Evolutionary conservation across 2,797 vertebrate genomes (phyloP).

Genomic region (Varecia variegata): DNA sequence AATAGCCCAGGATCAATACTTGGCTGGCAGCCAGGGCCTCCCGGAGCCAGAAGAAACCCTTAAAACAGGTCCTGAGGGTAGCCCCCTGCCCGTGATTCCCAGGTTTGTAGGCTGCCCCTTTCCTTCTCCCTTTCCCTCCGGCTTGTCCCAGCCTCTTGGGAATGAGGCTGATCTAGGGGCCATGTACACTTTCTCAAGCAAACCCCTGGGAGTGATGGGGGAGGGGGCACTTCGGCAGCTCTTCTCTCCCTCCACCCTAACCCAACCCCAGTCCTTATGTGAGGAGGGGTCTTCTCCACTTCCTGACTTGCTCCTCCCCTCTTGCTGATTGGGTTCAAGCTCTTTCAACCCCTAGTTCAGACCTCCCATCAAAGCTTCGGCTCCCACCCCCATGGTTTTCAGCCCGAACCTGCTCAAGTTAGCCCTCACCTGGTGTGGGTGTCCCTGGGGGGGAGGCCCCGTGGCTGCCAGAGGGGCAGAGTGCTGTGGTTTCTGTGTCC

Average conservation of each 20-base stretch:
- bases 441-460: conserved; percentile 64
- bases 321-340: conserved; percentile 4
- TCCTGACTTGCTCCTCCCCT: not conserved
- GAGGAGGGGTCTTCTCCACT: not conserved
- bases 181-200: not conserved
- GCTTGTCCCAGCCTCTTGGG: not conserved
- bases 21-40: conserved; percentile 54
- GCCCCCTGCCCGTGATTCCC: conserved; percentile 47
- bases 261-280: not conserved
- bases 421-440: conserved; percentile 73
- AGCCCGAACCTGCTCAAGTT: not conserved
- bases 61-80: conserved; percentile 58
- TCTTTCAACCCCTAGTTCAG: not conserved
- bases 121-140: not conserved
- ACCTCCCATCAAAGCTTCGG: conserved; percentile 41
- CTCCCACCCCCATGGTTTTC: conserved; percentile 26
- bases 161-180: conserved; percentile 8
- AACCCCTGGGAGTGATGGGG: conserved; percentile 24
- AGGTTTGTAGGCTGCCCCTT: conserved; percentile 32
- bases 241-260: not conserved
- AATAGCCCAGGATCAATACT: conserved; percentile 71
- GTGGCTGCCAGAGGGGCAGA: conserved; percentile 64
- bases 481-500: conserved; percentile 76
- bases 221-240: conserved; percentile 24
- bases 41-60: conserved; percentile 55